Evolutionary conservation across 2,888 invertebrate genomes (phyloP), one percentile per base, ranked within the genome.

Genomic region (Tribolium freemani): DNA sequence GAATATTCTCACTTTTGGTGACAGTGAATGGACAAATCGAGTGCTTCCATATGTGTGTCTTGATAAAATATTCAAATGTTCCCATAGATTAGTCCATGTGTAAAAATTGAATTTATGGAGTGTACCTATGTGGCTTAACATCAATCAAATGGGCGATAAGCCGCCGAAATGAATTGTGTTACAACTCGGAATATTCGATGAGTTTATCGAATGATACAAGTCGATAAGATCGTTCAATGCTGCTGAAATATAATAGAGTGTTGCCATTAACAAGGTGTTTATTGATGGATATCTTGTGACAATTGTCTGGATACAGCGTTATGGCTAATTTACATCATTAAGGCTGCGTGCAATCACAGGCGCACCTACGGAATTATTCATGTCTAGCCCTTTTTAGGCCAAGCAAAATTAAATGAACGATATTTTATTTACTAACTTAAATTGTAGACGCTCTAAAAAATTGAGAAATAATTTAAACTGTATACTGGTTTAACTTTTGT

Each of bases 211-310:
- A 26, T 58, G 69, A 72, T 72, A 72, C 21, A 50, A 63, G 66
- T n/a, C 64, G 69, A 69, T 72, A 69, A 69, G 58, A 69, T 69
- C 72, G n/a, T 20, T 54, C 48, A 69, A 67, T 66, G 64, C 63
- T 68, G 60, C 38, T 68, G 61, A 69, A 75, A 72, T 64, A 69
- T 75, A 77, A 74, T 69, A 30, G 60, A 54, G 30, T 10, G 53
- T 13, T 71, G 69, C 69, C 72, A 78, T 78, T 76, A 75, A 74
- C 75, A 70, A 76, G 76, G 76, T 78, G 76, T 77, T 76, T 77
- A 76, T 78, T 75, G 79, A 80, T 80, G 76, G 73, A 76, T 81
- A 77, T 75, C 78, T 73, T 75, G 75, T 73, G 76, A 77, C 77
- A 77, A 79, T 78, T 75, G 71, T 71, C 61, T 58, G 75, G 69